Evolutionary conservation across 2,113 vertebrate genomes (phyloP).

Genomic region (Scomber scombrus): DNA sequence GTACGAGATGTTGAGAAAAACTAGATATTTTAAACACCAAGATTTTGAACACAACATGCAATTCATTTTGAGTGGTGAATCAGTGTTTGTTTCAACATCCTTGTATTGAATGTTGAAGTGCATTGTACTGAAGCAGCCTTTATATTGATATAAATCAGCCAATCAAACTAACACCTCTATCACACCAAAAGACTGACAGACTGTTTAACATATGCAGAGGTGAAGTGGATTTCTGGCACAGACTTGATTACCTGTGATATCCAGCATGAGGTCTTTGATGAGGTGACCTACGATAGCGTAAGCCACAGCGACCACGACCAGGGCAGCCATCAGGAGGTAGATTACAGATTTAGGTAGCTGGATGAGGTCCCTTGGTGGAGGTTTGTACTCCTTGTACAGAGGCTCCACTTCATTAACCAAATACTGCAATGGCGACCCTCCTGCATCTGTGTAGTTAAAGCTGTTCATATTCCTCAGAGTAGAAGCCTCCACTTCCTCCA

Average conservation of each 20-base stretch:
- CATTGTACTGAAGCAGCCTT: no score
- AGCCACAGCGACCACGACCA: slow-evolving; percentile 87
- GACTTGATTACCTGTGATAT: slow-evolving; percentile 82
- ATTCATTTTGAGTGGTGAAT: not conserved
- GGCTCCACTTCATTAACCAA: slow-evolving; percentile 75
- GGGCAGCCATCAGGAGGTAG: slow-evolving; percentile 85
- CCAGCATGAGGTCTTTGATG: slow-evolving; percentile 87
- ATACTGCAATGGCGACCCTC: slow-evolving; percentile 64
- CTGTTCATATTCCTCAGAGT: slow-evolving; percentile 65
- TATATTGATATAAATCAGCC: not conserved
- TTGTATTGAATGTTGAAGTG: no score
- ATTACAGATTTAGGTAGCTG: slow-evolving; percentile 85
- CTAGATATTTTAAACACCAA: not conserved
- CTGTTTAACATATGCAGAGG: no score
- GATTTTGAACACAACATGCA: not conserved
- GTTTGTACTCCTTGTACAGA: slow-evolving; percentile 85
- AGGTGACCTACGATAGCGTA: slow-evolving; percentile 90
- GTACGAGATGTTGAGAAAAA: not conserved
- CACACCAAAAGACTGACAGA: no score
- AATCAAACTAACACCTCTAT: no score
- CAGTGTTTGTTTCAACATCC: no score
- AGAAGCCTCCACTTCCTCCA: slow-evolving; percentile 4
- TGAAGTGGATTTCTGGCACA: no score
- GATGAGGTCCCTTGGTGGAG: slow-evolving; percentile 82
- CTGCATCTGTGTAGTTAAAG: slow-evolving; percentile 70